phyloP scores from a whole-genome alignment of 2,888 invertebrate genomes.

The Oithona nana region DNA sequence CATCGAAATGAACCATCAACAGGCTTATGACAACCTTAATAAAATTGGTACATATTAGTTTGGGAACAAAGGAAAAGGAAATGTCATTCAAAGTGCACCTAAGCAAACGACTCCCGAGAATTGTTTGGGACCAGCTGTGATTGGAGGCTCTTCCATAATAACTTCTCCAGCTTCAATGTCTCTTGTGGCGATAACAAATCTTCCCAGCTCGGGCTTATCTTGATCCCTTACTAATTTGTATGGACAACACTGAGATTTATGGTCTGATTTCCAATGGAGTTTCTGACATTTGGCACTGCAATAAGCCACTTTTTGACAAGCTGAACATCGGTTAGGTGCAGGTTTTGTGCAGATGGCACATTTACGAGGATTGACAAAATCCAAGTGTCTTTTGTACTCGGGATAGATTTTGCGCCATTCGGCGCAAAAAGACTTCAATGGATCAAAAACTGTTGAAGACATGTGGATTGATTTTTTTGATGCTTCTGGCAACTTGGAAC shows the following conservation, averaged over 20 bases:
- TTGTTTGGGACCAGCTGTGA: slow-evolving; percentile 10
- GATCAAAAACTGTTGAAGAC: not conserved
- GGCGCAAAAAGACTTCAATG: not conserved
- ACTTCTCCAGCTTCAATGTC: slow-evolving; percentile 7
- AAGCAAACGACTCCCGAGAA: not conserved
- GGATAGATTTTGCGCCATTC: slow-evolving; percentile 5
- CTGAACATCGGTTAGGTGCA: not conserved
- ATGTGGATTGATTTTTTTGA: not conserved
- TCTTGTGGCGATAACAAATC: not conserved
- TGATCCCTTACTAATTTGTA: not conserved
- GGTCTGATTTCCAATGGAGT: slow-evolving; percentile 1
- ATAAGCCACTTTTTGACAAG: not conserved
- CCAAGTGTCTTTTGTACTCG: not conserved
- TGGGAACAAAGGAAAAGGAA: no score
- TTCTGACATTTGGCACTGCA: slow-evolving; percentile 2
- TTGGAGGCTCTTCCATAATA: slow-evolving; percentile 5
- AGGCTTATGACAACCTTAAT: slow-evolving; percentile 5
- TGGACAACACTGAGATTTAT: slow-evolving; percentile 5
- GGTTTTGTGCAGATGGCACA: not conserved
- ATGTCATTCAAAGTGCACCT: no score
- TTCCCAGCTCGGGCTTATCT: not conserved
- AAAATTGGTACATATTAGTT: no score
- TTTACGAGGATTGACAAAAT: not conserved
- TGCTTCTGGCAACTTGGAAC: no score
- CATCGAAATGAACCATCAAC: not conserved